A percentile compares a stretch with the other conserved stretches of the same genome.
Evolutionary conservation across 1,140 invertebrate genomes (phyloP).

Genomic region (Sycobia sp.): DNA sequence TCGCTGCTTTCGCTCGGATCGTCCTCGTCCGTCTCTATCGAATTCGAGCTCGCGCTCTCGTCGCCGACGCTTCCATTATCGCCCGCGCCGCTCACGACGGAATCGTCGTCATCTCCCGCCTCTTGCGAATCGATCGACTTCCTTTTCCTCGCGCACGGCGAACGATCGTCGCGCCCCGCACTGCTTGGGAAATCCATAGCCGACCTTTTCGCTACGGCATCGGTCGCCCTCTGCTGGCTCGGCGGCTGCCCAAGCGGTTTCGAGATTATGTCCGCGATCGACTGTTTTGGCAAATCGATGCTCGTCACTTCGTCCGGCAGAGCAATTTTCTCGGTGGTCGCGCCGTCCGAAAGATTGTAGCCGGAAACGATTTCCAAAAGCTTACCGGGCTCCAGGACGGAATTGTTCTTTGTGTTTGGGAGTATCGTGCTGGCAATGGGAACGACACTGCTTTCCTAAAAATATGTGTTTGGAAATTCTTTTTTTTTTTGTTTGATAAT

Average conservation of each 20-base stretch:
- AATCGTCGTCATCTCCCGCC: too few species aligned
- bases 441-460: neutral
- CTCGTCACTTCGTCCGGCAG: slow-evolving; percentile 32
- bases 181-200: too few species aligned
- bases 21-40: too few species aligned
- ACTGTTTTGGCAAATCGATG: slow-evolving; percentile 37
- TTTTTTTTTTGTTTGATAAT: too few species aligned
- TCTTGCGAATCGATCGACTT: too few species aligned
- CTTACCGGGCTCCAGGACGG: slow-evolving; percentile 27
- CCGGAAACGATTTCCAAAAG: slow-evolving; percentile 42
- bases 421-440: neutral
- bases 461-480: neutral
- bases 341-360: slow-evolving; percentile 34
- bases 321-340: slow-evolving; percentile 38
- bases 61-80: too few species aligned
- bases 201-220: neutral
- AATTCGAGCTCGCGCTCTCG: too few species aligned
- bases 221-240: neutral
- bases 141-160: too few species aligned
- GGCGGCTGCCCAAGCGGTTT: slow-evolving; percentile 7
- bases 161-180: too few species aligned
- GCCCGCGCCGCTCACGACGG: too few species aligned
- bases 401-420: neutral
- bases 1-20: too few species aligned
- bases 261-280: slow-evolving; percentile 38